Conservation (phyloP, 1,140 invertebrate genomes). For the Limonius californicus region DNA sequence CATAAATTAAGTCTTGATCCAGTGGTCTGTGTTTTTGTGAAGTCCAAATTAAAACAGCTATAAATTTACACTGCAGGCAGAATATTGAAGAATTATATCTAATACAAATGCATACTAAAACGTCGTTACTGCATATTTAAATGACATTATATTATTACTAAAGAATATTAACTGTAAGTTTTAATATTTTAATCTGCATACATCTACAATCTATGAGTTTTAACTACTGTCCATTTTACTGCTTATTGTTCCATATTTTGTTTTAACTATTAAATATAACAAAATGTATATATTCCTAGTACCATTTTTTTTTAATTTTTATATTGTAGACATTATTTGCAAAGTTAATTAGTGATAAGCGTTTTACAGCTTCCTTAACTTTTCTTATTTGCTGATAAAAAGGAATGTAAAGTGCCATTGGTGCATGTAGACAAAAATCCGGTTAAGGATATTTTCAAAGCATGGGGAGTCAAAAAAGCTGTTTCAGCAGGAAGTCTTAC, state of each 20-base stretch:
- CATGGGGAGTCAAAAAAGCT: not conserved
- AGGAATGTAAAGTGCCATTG: not conserved
- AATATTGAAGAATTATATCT: no score
- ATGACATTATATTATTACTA: no score
- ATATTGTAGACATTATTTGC: not conserved
- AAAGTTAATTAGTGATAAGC: not conserved
- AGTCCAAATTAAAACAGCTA: no score
- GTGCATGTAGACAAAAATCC: not conserved
- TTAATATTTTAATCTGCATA: not conserved
- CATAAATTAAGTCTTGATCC: not conserved
- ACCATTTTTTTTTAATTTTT: not conserved
- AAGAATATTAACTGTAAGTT: no score
- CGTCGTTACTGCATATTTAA: not conserved
- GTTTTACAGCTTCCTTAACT: not conserved
- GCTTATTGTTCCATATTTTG: not conserved
- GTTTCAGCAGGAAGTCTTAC: not conserved
- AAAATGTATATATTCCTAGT: not conserved
- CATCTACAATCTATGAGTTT: not conserved
- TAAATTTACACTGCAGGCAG: no score
- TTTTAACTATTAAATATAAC: not conserved
- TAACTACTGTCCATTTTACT: not conserved
- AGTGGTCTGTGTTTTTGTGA: not conserved
- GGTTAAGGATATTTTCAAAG: not conserved
- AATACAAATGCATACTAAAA: not conserved
- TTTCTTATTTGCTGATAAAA: not conserved